These are phyloP conservation scores for Galendromus occidentalis DNA, from an alignment of 1,140 invertebrate species.

Conservation along the genomic window DNA sequence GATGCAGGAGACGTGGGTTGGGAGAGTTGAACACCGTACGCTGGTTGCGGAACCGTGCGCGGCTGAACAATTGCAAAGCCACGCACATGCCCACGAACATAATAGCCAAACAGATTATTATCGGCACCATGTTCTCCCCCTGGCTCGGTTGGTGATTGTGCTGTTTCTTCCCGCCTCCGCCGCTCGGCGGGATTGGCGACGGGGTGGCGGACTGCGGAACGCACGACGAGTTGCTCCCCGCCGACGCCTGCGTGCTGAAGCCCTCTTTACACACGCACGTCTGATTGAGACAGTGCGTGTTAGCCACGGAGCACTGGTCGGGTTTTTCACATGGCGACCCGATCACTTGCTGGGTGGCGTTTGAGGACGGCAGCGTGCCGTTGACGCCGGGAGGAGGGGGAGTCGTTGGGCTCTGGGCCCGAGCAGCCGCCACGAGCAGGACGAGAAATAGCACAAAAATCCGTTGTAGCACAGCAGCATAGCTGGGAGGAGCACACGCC, in stretches of 20 bases:
- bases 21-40: conserved; percentile 80
- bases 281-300: neutral
- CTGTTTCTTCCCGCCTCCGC: neutral
- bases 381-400: neutral
- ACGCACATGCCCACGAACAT: conserved; percentile 89
- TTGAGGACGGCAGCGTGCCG: neutral
- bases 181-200: neutral
- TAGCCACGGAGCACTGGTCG: conserved; percentile 1
- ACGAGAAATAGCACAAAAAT: too few species aligned
- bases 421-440: too few species aligned
- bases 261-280: neutral
- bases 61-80: conserved; percentile 61
- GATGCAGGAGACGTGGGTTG: conserved; percentile 40
- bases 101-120: conserved; percentile 65
- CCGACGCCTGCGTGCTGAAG: neutral
- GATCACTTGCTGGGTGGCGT: neutral
- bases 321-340: neutral
- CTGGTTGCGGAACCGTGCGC: conserved; percentile 72
- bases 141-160: neutral
- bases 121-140: conserved; percentile 52
- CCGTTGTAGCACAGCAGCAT: too few species aligned
- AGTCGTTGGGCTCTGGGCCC: neutral
- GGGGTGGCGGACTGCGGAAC: neutral
- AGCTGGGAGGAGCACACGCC: too few species aligned
- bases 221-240: neutral